Conservation (phyloP, 2,113 vertebrate species). For the Danionella cerebrum region DNA sequence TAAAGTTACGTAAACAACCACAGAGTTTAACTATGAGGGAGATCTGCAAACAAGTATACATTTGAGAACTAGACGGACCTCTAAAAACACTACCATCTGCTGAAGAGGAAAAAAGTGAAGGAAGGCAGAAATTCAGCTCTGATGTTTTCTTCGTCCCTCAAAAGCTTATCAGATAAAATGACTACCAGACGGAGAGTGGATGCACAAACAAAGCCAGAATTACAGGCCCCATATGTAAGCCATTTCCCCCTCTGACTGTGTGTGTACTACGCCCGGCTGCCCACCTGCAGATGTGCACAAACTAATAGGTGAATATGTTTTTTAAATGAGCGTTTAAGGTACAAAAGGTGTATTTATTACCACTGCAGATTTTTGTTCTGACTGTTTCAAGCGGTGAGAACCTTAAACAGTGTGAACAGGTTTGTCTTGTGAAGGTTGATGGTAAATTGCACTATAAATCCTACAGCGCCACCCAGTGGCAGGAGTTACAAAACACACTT, state of each 20-base stretch:
- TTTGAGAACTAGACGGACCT: neutral
- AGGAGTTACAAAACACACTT: neutral
- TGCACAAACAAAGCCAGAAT: constrained; percentile 40
- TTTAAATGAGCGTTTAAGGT: too few species aligned
- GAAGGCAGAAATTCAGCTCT: constrained; percentile 14
- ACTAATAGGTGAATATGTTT: neutral
- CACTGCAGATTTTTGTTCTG: too few species aligned
- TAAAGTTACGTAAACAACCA: neutral
- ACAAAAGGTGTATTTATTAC: too few species aligned
- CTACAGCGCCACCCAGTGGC: constrained; percentile 12
- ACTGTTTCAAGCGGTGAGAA: too few species aligned
- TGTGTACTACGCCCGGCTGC: neutral
- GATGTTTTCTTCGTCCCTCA: constrained; percentile 12
- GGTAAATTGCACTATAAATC: neutral
- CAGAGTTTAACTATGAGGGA: neutral
- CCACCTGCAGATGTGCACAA: constrained; percentile 2
- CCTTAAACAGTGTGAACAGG: too few species aligned
- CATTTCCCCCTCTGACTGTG: constrained; percentile 41
- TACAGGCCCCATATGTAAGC: constrained; percentile 52
- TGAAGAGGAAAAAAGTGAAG: neutral
- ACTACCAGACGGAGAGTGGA: constrained; percentile 51
- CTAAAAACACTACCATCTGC: neutral
- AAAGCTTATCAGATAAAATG: constrained; percentile 55
- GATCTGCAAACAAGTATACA: neutral
- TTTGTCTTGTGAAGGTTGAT: too few species aligned